Conservation (phyloP, 1,140 invertebrate genomes). For the Wasmannia auropunctata region DNA sequence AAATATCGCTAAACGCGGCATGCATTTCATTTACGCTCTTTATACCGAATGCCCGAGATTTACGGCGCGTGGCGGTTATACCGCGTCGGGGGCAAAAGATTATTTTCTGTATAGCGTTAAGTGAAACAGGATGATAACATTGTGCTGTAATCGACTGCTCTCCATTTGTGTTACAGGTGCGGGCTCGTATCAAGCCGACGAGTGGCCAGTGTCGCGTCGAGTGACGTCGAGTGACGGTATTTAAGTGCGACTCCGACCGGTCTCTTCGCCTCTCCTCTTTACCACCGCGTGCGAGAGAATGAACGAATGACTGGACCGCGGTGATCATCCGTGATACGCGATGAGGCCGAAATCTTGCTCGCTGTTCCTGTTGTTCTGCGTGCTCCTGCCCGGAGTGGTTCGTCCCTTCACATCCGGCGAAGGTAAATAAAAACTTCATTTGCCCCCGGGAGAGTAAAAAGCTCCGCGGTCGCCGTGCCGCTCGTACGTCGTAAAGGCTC, state of each 20-base stretch:
- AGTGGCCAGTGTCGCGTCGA: constrained; percentile 25
- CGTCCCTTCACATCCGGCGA: constrained; percentile 82
- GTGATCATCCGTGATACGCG: constrained; percentile 66
- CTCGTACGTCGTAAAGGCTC: constrained; percentile 26
- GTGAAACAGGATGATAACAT: neutral
- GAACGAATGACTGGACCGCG: constrained; percentile 77
- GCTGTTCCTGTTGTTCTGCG: constrained; percentile 79
- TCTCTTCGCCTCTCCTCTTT: neutral
- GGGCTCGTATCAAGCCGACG: constrained; percentile 23
- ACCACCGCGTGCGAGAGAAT: constrained; percentile 56
- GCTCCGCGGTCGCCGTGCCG: neutral
- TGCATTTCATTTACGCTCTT: constrained; percentile 7
- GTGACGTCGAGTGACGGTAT: constrained; percentile 14
- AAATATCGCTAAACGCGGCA: constrained; percentile 19
- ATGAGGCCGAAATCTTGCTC: constrained; percentile 83
- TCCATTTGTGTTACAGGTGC: constrained; percentile 57
- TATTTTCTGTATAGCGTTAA: neutral
- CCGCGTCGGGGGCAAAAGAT: neutral
- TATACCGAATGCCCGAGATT: neutral
- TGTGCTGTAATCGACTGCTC: neutral
- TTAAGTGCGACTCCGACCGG: neutral
- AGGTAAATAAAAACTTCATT: constrained; percentile 76
- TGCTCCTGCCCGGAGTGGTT: constrained; percentile 77
- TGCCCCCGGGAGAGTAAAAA: constrained; percentile 52
- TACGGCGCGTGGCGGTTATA: neutral